Evolutionary conservation across 2,888 invertebrate genomes (phyloP).

Genomic region (Holacanthella duospinosa): DNA sequence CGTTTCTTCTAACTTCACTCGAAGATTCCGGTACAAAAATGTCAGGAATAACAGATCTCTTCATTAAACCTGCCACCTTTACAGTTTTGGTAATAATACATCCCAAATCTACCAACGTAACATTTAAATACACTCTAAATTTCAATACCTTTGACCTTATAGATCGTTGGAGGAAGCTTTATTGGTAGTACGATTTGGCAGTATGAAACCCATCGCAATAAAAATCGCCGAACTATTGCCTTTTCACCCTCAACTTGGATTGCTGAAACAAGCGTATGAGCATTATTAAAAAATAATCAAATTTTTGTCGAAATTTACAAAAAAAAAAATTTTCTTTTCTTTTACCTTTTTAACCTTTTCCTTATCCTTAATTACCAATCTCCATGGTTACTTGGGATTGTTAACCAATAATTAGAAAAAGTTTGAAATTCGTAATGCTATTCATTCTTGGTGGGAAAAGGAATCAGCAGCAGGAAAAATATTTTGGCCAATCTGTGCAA

Average conservation of each 20-base stretch:
- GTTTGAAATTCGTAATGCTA: constrained; percentile 20
- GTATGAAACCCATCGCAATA: constrained; percentile 56
- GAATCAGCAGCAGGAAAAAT: constrained; percentile 63
- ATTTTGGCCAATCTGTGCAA: constrained; percentile 65
- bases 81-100: too few relatives aligned
- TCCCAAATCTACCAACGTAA: too few relatives aligned
- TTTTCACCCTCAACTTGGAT: too few relatives aligned
- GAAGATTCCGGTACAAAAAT: background rate
- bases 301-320: background rate
- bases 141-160: constrained; percentile 29
- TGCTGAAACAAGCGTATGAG: too few relatives aligned
- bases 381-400: background rate
- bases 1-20: background rate
- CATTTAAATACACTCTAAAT: background rate
- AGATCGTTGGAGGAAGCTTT: constrained; percentile 61
- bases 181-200: constrained; percentile 73
- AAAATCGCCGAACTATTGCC: background rate
- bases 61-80: constrained; percentile 31
- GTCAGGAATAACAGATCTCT: constrained; percentile 6
- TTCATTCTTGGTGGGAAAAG: constrained; percentile 59
- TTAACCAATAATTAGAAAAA: background rate
- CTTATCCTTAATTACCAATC: background rate
- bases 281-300: too few relatives aligned
- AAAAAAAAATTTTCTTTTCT: background rate
- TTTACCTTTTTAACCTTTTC: background rate